Conservation (phyloP, 2,888 invertebrate species). For the Mythimna lalbum region DNA sequence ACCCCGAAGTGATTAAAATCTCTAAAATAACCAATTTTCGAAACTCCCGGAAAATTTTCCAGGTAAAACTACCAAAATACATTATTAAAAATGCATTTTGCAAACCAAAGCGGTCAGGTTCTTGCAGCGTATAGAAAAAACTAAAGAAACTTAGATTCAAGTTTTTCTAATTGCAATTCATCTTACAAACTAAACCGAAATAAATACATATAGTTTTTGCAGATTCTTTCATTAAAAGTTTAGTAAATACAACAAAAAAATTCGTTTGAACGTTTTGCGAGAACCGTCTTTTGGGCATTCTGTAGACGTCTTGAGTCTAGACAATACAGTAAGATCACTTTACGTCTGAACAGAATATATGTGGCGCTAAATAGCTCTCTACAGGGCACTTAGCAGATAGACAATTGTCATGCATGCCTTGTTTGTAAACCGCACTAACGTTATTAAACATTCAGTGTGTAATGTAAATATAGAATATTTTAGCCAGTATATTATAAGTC, state of each 20-base stretch:
- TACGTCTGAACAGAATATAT: conserved; percentile 31
- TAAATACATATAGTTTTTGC: not conserved
- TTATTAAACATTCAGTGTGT: not conserved
- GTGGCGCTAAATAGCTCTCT: conserved; percentile 36
- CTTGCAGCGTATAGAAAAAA: too few relatives aligned
- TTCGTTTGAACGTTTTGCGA: conserved; percentile 58
- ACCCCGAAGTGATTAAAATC: too few relatives aligned
- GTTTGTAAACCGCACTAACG: not conserved
- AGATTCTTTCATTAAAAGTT: not conserved
- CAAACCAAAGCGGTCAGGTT: too few relatives aligned
- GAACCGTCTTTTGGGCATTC: conserved; percentile 59
- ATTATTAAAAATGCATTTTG: too few relatives aligned
- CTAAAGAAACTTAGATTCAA: not conserved
- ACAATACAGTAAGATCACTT: conserved; percentile 42
- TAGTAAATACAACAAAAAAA: conserved; percentile 35
- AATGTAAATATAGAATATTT: not conserved
- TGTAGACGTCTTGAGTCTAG: conserved; percentile 64
- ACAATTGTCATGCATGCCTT: conserved; percentile 3
- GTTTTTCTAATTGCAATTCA: not conserved
- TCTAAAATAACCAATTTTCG: too few relatives aligned
- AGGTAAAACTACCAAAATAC: too few relatives aligned
- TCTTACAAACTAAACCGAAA: not conserved
- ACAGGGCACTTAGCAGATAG: conserved; percentile 34
- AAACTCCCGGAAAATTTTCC: too few relatives aligned
- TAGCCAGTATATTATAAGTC: too few relatives aligned